phyloP scores from a whole-genome alignment of 2,797 vertebrate species.

The Atherinosoma microstoma region DNA sequence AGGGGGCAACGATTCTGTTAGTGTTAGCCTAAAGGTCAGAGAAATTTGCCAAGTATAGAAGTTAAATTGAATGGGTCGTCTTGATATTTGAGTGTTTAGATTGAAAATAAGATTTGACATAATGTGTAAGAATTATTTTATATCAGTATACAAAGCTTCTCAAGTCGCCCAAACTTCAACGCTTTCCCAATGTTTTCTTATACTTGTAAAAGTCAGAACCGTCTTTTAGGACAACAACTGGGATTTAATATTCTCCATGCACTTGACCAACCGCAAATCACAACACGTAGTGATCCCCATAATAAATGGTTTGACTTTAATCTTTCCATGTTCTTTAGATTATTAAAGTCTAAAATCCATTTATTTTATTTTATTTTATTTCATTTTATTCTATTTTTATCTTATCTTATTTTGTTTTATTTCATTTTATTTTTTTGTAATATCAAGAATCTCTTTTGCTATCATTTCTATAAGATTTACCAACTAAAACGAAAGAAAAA shows the following conservation, averaged over 20 bases:
- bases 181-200: not conserved
- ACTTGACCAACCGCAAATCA: not conserved
- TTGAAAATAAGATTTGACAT: not conserved
- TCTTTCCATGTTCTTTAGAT: not conserved
- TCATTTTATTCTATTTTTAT: no score
- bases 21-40: not conserved
- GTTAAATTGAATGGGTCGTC: not conserved
- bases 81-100: not conserved
- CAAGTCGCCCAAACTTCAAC: not conserved
- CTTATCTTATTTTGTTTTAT: not conserved
- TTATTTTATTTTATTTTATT: not conserved
- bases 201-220: not conserved
- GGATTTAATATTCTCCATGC: not conserved
- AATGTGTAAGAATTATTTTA: not conserved
- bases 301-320: not conserved
- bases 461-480: not conserved
- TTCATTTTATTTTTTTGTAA: not conserved
- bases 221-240: not conserved
- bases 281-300: not conserved
- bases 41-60: not conserved
- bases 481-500: not conserved
- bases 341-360: not conserved
- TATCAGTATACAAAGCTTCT: not conserved
- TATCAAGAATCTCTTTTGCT: not conserved
- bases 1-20: constrained; percentile 2